phyloP scores from a whole-genome alignment of 2,113 vertebrate species.

The Todiramphus saurophagus region DNA sequence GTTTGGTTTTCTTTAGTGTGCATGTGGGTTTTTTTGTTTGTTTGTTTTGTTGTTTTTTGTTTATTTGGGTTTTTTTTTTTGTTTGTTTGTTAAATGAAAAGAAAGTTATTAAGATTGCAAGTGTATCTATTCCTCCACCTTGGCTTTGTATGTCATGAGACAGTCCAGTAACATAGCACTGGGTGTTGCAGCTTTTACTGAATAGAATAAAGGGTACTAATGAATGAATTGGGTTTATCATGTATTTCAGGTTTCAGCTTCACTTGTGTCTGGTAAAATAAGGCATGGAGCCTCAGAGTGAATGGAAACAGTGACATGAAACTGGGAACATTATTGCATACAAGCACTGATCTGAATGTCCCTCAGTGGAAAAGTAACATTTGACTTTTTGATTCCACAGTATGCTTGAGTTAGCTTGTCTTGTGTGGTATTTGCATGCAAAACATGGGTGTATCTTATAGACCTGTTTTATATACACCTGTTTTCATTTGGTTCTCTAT shows the following conservation, averaged over 20 bases:
- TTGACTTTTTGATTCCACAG: background rate
- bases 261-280: background rate
- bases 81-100: background rate
- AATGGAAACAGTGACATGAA: background rate
- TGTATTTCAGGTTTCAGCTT: background rate
- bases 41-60: background rate
- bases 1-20: background rate
- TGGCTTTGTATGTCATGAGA: background rate
- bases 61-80: background rate
- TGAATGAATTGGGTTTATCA: background rate
- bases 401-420: background rate
- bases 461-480: background rate
- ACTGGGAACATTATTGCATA: background rate
- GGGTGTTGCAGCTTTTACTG: background rate
- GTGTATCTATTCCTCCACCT: background rate
- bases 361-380: background rate
- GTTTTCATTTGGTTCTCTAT: background rate
- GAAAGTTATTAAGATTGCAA: background rate
- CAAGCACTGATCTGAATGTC: background rate
- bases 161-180: background rate
- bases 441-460: background rate
- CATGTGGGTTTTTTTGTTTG: too few relatives aligned
- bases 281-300: background rate
- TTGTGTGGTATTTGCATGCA: background rate
- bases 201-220: background rate